Evolutionary conservation across 2,797 vertebrate genomes (phyloP).

Genomic region (Cichlasoma orientale): DNA sequence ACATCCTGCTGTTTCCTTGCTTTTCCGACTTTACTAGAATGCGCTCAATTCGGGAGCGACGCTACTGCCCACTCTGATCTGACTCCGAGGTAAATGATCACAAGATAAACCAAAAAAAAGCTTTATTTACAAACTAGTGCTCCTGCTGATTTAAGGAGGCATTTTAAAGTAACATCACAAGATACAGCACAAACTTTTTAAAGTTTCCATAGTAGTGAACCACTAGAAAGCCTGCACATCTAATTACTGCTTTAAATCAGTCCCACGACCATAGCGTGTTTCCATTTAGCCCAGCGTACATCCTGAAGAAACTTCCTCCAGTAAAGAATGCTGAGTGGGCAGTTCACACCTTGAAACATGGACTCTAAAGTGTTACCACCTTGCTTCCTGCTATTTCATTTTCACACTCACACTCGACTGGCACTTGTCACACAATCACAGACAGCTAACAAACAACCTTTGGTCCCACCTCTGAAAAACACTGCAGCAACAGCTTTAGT

Average conservation of each 20-base stretch:
- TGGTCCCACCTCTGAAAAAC: conserved; percentile 45
- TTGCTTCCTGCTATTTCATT: conserved; percentile 66
- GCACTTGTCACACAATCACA: conserved; percentile 42
- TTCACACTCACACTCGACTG: conserved; percentile 61
- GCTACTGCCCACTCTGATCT: too few relatives aligned
- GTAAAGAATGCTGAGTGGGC: conserved; percentile 36
- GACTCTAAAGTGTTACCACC: conserved; percentile 51
- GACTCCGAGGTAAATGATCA: background rate
- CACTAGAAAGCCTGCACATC: background rate
- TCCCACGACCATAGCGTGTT: background rate
- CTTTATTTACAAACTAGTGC: background rate
- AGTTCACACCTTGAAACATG: conserved; percentile 55
- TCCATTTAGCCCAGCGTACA: background rate
- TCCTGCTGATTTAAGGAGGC: background rate
- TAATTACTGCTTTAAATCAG: background rate
- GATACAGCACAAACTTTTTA: background rate
- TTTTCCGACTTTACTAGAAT: too few relatives aligned
- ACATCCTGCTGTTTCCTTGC: too few relatives aligned
- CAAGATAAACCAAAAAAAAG: background rate
- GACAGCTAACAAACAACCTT: conserved; percentile 62
- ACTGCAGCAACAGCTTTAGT: conserved; percentile 38
- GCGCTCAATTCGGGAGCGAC: too few relatives aligned
- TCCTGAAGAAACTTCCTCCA: conserved; percentile 24
- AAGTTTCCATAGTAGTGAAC: background rate
- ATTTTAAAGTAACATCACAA: background rate